Percentiles rank a stretch among this genome's conserved stretches.
phyloP scores from a whole-genome alignment of 1,140 invertebrate species.

The Magallana angulata region DNA sequence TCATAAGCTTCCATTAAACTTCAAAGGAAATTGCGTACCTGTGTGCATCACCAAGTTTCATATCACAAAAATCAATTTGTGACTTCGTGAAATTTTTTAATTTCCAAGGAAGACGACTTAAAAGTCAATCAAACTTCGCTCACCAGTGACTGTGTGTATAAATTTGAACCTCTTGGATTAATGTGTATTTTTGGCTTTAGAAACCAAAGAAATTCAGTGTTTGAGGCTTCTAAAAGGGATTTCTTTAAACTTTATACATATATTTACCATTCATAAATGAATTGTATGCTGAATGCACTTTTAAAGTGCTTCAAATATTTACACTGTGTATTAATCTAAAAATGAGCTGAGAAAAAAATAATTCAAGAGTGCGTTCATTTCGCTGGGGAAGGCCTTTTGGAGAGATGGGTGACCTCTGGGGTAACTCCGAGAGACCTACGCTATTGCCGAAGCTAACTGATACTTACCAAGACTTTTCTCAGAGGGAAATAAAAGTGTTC shows the following conservation, averaged over 20 bases:
- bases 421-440: not conserved
- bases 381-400: not conserved
- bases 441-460: not conserved
- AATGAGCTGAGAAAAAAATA: not conserved
- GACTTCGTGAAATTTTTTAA: not conserved
- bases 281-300: not conserved
- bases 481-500: constrained; percentile 17
- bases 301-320: constrained; percentile 5
- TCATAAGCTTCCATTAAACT: no score
- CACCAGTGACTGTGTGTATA: not conserved
- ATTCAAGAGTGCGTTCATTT: not conserved
- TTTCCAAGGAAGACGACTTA: not conserved
- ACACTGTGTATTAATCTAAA: not conserved
- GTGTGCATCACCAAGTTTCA: not conserved
- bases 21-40: not conserved
- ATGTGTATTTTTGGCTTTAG: not conserved
- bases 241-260: not conserved
- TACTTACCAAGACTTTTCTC: constrained; percentile 25
- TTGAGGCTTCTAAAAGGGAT: not conserved
- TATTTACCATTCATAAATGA: not conserved
- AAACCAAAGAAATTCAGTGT: not conserved
- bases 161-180: not conserved
- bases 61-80: constrained; percentile 5
- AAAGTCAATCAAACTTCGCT: not conserved
- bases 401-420: constrained; percentile 11